phyloP scores from a whole-genome alignment of 2,113 vertebrate genomes.

The Catharus fuscescens region DNA sequence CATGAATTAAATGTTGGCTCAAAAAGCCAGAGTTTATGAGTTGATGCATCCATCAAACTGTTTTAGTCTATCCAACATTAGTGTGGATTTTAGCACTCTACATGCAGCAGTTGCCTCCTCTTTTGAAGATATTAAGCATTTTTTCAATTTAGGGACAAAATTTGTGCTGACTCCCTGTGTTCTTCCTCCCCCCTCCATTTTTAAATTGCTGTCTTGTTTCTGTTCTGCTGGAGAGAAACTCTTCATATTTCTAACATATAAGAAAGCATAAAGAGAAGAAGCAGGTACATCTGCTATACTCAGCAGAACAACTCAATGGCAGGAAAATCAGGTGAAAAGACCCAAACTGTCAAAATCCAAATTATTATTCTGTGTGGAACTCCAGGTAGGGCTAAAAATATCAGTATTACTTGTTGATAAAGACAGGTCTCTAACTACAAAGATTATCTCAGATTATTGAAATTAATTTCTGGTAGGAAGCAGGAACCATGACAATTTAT shows the following conservation, averaged over 20 bases:
- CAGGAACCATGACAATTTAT: neutral
- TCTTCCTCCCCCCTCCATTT: neutral
- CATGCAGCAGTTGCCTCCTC: neutral
- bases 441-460: neutral
- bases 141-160: neutral
- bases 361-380: neutral
- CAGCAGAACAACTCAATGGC: neutral
- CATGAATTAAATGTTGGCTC: neutral
- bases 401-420: accelerated
- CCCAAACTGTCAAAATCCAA: neutral
- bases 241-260: neutral
- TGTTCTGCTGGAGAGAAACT: neutral
- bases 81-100: neutral
- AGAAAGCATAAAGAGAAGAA: neutral
- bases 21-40: neutral
- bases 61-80: neutral
- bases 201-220: neutral
- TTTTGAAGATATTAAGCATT: neutral
- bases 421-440: neutral
- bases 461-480: neutral
- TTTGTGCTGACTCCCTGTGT: neutral
- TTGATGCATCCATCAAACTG: neutral
- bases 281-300: neutral
- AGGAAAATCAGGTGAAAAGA: neutral
- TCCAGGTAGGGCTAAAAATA: neutral